These are phyloP conservation scores for Cremastobaeus sp. DNA, from an alignment of 2,888 invertebrate genomes.

Conservation along the genomic window DNA sequence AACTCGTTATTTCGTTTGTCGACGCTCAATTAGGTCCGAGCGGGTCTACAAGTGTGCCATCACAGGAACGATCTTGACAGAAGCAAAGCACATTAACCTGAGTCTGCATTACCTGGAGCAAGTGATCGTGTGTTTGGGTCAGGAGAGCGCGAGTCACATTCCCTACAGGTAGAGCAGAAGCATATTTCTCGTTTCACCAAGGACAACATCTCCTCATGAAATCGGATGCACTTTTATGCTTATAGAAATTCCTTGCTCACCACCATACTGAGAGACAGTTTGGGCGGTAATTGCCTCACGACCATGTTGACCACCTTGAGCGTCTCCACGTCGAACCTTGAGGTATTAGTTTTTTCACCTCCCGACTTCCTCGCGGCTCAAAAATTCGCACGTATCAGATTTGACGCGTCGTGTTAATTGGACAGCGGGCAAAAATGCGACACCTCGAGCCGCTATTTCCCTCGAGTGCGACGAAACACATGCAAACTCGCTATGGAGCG, in stretches of 20 bases:
- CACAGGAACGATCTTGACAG: conserved; percentile 78
- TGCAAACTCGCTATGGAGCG: too few relatives aligned
- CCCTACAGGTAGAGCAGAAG: conserved; percentile 72
- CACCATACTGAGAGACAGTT: conserved; percentile 79
- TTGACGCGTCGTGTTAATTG: too few relatives aligned
- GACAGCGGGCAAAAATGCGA: too few relatives aligned
- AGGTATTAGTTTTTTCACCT: conserved; percentile 64
- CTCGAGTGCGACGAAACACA: too few relatives aligned
- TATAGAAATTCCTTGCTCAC: conserved; percentile 81
- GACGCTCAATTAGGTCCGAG: conserved; percentile 77
- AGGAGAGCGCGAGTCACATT: conserved; percentile 73
- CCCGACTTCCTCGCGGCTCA: not conserved
- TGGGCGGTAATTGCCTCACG: conserved; percentile 80
- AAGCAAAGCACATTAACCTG: conserved; percentile 80
- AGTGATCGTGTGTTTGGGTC: conserved; percentile 77
- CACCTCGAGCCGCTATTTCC: too few relatives aligned
- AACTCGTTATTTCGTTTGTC: not conserved
- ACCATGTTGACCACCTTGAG: conserved; percentile 80
- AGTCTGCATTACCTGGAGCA: conserved; percentile 81
- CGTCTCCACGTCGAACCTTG: conserved; percentile 70
- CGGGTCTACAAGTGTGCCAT: conserved; percentile 79
- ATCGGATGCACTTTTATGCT: conserved; percentile 62
- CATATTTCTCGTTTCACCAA: conserved; percentile 27
- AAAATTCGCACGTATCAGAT: too few relatives aligned
- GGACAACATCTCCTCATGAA: conserved; percentile 30